Conservation (phyloP, 2,888 invertebrate genomes). For the Drosophila neotestacea region DNA sequence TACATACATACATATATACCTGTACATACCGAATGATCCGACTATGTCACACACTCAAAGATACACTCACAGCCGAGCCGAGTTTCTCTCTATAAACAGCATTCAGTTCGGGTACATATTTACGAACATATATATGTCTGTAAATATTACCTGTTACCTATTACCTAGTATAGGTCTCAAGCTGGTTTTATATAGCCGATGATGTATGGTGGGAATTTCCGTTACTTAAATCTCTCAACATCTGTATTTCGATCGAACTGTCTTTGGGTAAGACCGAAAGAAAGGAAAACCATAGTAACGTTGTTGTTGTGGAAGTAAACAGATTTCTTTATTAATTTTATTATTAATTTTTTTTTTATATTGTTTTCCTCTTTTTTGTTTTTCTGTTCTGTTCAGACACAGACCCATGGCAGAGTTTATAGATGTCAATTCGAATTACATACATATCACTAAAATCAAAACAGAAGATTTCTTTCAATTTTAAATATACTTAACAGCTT, state of each 20-base stretch:
- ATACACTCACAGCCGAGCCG: constrained; percentile 12
- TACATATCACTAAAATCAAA: constrained; percentile 74
- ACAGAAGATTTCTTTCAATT: constrained; percentile 49
- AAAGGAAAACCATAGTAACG: constrained; percentile 10
- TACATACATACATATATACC: constrained; percentile 10
- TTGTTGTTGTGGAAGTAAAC: constrained; percentile 77
- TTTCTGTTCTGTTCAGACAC: constrained; percentile 50
- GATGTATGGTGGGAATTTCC: constrained; percentile 78
- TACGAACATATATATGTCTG: neutral
- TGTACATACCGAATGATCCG: constrained; percentile 28
- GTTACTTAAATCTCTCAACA: constrained; percentile 52
- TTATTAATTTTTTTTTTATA: constrained; percentile 60
- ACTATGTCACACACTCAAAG: constrained; percentile 28
- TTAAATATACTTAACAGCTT: constrained; percentile 32
- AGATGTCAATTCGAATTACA: constrained; percentile 64
- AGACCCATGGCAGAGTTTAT: constrained; percentile 71
- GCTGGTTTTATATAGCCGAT: constrained; percentile 62
- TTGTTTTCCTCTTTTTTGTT: constrained; percentile 39
- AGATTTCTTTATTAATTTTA: constrained; percentile 78
- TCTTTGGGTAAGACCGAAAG: constrained; percentile 20
- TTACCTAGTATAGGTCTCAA: constrained; percentile 46
- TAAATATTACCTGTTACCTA: neutral
- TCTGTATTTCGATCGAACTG: constrained; percentile 41
- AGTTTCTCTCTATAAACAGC: constrained; percentile 29
- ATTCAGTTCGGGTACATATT: constrained; percentile 2